Conservation (phyloP, 1,140 invertebrate species). For the Drosophila dunni region DNA sequence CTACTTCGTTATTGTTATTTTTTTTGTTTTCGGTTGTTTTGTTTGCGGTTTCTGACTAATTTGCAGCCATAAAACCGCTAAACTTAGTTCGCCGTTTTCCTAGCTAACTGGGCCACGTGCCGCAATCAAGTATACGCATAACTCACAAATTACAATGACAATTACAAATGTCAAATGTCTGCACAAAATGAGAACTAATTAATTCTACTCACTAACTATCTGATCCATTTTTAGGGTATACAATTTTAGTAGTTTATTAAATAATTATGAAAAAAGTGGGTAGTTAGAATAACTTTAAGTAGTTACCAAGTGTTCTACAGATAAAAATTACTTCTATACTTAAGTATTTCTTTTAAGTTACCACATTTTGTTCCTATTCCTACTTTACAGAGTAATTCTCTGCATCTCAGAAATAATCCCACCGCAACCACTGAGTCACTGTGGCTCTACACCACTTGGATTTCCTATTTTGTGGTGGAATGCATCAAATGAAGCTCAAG, state of each 20-base stretch:
- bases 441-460: background rate
- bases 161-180: constrained; percentile 42
- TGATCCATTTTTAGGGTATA: too few relatives aligned
- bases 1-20: constrained; percentile 4
- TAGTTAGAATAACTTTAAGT: background rate
- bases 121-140: background rate
- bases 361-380: too few relatives aligned
- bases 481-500: constrained; percentile 16
- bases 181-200: constrained; percentile 23
- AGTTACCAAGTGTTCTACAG: too few relatives aligned
- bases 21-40: constrained; percentile 18
- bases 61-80: constrained; percentile 56
- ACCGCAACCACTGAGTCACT: constrained; percentile 1
- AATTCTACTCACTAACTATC: background rate
- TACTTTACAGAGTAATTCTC: background rate
- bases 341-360: too few relatives aligned
- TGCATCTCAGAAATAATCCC: constrained; percentile 28
- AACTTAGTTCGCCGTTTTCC: constrained; percentile 31
- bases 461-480: background rate
- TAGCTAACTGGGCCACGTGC: constrained; percentile 45
- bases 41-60: constrained; percentile 54
- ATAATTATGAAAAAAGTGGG: too few relatives aligned
- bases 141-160: constrained; percentile 44
- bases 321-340: too few relatives aligned
- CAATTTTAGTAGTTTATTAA: too few relatives aligned